Percentiles rank a stretch among this genome's conserved stretches.
Evolutionary conservation across 2,888 invertebrate genomes (phyloP).

Genomic region (Hypselothyrea guttata): DNA sequence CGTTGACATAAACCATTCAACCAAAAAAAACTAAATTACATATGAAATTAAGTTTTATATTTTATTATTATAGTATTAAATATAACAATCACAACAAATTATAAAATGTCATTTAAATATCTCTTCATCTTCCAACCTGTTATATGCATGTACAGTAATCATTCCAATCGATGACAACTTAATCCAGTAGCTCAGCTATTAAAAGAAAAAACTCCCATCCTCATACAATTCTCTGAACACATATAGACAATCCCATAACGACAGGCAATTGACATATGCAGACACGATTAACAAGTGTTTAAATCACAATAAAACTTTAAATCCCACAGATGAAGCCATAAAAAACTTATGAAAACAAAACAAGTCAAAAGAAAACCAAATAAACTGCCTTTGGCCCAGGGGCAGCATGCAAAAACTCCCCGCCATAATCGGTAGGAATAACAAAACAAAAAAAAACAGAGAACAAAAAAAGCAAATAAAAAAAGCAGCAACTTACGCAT

Average conservation of each 20-base stretch:
- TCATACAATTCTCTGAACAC: conserved; percentile 16
- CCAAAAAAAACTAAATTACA: no score
- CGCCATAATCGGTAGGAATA: conserved; percentile 27
- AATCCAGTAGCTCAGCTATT: conserved; percentile 41
- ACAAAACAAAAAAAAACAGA: conserved; percentile 19
- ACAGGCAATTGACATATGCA: conserved; percentile 70
- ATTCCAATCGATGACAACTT: conserved; percentile 41
- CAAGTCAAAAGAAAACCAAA: conserved; percentile 55
- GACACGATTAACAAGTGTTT: conserved; percentile 78
- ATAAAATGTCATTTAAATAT: background rate
- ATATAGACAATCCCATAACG: conserved; percentile 26
- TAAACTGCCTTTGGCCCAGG: conserved; percentile 39
- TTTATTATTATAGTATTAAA: background rate
- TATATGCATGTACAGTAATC: conserved; percentile 43
- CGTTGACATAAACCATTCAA: no score
- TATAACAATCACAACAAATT: background rate
- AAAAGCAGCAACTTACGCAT: conserved; percentile 66
- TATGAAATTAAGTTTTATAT: no score
- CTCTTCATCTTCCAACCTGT: background rate
- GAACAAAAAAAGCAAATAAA: conserved; percentile 19
- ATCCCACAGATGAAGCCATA: conserved; percentile 74
- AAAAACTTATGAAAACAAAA: conserved; percentile 68
- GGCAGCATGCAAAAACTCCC: conserved; percentile 65
- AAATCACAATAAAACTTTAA: conserved; percentile 78
- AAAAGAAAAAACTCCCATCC: background rate